Conservation (phyloP, 1,140 invertebrate species). For the Euschistus heros region DNA sequence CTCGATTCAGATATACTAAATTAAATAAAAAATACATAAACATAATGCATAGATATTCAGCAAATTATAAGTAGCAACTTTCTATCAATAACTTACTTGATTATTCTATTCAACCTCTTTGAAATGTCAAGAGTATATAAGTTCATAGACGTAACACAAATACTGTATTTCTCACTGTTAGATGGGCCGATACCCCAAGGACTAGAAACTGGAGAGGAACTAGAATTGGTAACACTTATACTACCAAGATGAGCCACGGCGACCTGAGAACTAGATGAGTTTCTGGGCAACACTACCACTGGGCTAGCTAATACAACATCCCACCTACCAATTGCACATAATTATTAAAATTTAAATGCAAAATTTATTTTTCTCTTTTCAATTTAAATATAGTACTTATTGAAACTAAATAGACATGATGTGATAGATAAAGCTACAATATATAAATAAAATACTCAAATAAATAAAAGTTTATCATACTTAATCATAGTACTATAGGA, state of each 20-base stretch:
- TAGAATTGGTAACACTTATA: slow-evolving; percentile 50
- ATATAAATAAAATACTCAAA: no score
- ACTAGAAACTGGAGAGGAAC: slow-evolving; percentile 20
- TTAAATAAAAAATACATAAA: not conserved
- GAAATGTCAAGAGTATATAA: slow-evolving; percentile 55
- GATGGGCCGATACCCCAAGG: slow-evolving; percentile 22
- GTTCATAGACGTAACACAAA: slow-evolving; percentile 78
- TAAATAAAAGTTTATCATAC: slow-evolving; percentile 13
- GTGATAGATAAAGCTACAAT: no score
- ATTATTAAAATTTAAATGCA: no score
- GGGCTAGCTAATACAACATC: slow-evolving; percentile 79
- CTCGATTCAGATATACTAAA: slow-evolving; percentile 4
- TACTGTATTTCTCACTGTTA: slow-evolving; percentile 38
- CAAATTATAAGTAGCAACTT: not conserved
- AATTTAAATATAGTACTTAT: no score
- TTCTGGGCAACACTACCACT: slow-evolving; percentile 73
- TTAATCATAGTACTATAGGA: slow-evolving; percentile 29
- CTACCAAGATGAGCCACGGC: slow-evolving; percentile 88
- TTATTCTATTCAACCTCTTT: slow-evolving; percentile 15
- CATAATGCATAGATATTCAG: not conserved
- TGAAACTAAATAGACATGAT: no score
- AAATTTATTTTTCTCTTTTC: no score
- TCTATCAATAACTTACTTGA: slow-evolving; percentile 18
- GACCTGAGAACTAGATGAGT: slow-evolving; percentile 65
- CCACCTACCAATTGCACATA: slow-evolving; percentile 38